phyloP scores from a whole-genome alignment of 2,113 vertebrate genomes.

The Orcinus orca region DNA sequence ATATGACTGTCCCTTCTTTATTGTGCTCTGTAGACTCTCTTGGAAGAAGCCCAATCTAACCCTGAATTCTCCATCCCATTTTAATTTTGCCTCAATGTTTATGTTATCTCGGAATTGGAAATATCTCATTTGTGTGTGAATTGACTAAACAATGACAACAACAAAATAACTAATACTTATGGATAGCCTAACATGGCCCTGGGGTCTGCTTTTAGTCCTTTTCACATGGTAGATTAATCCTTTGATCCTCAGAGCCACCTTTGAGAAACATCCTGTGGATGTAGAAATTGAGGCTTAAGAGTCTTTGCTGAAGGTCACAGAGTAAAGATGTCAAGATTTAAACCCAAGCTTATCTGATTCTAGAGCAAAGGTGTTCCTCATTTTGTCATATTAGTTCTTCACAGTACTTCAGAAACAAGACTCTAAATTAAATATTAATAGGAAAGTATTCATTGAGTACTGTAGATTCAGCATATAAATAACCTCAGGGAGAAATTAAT shows the following conservation, averaged over 20 bases:
- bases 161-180: background rate
- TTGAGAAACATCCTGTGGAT: background rate
- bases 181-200: rapidly evolving
- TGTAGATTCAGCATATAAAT: background rate
- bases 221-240: background rate
- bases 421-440: constrained; percentile 70
- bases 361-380: background rate
- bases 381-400: background rate
- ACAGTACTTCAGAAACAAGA: constrained; percentile 22
- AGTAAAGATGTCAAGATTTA: background rate
- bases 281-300: background rate
- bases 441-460: background rate
- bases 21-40: background rate
- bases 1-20: background rate
- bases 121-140: background rate
- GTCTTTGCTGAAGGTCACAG: background rate
- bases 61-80: background rate
- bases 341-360: background rate
- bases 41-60: background rate
- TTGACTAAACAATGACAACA: background rate
- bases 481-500: constrained; percentile 45
- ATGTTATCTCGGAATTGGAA: background rate
- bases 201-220: background rate
- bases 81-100: background rate
- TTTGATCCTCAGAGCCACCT: background rate